Conservation (phyloP, 1,140 invertebrate species). For the Drosophila mojavensis region DNA sequence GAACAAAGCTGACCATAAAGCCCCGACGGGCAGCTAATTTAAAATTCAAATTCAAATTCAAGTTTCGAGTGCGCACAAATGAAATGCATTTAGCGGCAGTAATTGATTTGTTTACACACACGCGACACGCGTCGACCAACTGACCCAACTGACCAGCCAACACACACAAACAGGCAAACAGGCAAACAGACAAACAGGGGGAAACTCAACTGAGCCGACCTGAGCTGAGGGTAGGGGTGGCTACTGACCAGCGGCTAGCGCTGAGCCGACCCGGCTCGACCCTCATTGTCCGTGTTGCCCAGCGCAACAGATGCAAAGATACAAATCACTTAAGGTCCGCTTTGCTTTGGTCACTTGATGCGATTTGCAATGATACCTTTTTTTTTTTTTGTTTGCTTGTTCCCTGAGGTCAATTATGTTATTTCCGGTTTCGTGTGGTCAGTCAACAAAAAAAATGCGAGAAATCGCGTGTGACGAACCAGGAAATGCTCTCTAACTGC, state of each 20-base stretch:
- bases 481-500: not conserved
- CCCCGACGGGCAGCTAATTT: constrained; percentile 51
- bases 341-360: constrained; percentile 69
- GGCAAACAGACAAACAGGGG: not conserved
- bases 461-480: not conserved
- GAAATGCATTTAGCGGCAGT: constrained; percentile 70
- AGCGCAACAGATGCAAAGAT: constrained; percentile 63
- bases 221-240: constrained; percentile 5
- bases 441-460: constrained; percentile 27
- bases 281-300: constrained; percentile 49
- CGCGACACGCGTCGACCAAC: constrained; percentile 40
- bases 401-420: constrained; percentile 77
- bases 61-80: constrained; percentile 59
- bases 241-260: constrained; percentile 41
- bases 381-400: constrained; percentile 36
- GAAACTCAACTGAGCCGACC: constrained; percentile 4
- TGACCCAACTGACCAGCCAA: constrained; percentile 51
- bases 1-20: constrained; percentile 59
- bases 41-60: constrained; percentile 81
- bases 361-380: constrained; percentile 73
- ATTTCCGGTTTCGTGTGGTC: constrained; percentile 76
- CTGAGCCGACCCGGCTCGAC: constrained; percentile 14
- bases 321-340: constrained; percentile 65
- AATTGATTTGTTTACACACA: constrained; percentile 78
- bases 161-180: constrained; percentile 2